Evolutionary conservation across 2,888 invertebrate genomes (phyloP).

Genomic region (Caenorhabditis virilis): DNA sequence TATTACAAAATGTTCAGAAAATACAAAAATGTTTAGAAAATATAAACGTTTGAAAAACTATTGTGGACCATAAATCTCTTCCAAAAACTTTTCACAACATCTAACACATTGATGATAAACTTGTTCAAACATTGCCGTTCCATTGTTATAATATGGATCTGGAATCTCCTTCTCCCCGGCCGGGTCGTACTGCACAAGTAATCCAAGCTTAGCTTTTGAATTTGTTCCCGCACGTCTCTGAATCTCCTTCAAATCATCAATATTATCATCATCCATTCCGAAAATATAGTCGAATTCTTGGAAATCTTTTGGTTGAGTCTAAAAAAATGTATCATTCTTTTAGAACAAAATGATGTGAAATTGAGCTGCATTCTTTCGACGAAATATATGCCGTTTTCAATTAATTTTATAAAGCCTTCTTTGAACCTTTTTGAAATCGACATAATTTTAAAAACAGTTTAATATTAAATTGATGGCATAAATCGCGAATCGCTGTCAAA

Average conservation of each 20-base stretch:
- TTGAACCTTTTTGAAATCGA: too few species aligned
- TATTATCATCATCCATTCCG: constrained; percentile 91
- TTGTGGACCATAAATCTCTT: constrained; percentile 34
- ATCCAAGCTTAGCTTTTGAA: constrained; percentile 78
- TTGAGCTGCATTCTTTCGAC: too few species aligned
- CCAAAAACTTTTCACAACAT: constrained; percentile 76
- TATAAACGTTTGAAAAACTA: not conserved
- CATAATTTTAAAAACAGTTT: too few species aligned
- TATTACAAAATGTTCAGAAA: constrained; percentile 2
- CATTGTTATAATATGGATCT: constrained; percentile 85
- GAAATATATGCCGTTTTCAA: too few species aligned
- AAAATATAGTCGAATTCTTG: constrained; percentile 84
- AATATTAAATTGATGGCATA: too few species aligned
- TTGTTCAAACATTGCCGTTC: constrained; percentile 78
- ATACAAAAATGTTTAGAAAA: not conserved
- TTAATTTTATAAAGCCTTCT: too few species aligned
- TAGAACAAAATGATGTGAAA: too few species aligned
- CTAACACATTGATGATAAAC: constrained; percentile 78
- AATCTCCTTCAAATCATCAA: constrained; percentile 68
- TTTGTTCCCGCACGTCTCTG: constrained; percentile 65
- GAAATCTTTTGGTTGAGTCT: constrained; percentile 81
- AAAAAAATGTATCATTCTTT: constrained; percentile 22
- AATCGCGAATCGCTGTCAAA: too few species aligned
- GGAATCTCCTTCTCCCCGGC: constrained; percentile 73
- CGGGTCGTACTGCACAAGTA: constrained; percentile 87